Base-by-base conservation (phyloP, 2,113 vertebrate species). In the Atrichornis clamosus region DNA sequence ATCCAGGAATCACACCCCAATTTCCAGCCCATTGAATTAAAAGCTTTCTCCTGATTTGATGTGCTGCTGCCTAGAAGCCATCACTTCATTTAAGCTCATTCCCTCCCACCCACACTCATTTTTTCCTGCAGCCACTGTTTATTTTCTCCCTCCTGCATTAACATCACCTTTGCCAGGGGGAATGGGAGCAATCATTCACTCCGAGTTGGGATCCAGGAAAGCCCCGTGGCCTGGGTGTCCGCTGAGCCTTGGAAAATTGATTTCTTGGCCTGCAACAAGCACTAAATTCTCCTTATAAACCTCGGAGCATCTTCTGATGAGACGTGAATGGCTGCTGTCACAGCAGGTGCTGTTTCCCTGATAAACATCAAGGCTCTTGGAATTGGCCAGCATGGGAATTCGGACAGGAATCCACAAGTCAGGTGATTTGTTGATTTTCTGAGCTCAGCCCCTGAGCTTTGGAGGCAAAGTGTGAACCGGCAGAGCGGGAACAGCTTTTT, bases 1-100 rank as follows among this genome's bases (percentile, higher is more conserved):
- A 90, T 53, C 37, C 28, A 5, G 52, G 56, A 72, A 89, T 87
- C 76, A 23, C 9, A 2, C 90, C 91, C 95, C 72, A 87, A 89
- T 97, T 96, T 96, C 89, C 93, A 87, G 74, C 65, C 89, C 68
- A 32, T 44, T 73, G 92, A 86, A 53, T 68, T 55, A 86, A 89
- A 94, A 94, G 79, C 87, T 78, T 73, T 13, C 92, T 96, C 63
- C 53, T 79, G 80, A 23, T 92, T 88, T 93, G 46, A 65, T 13
- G 59, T 3, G 65, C 84, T 90, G 85, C 84, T 82, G 49, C 92
- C 89, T 68, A 32, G 62, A 89, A 89, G 65, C 59, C 7, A 2
- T 83, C 52, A 60, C 74, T 95, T 94, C 42, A 64, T 78, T 91
- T 72, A 42, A 67, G 72, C 9, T 3, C 67, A 3, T 93, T 60